Percentiles rank a stretch among this genome's conserved stretches.
Conservation (phyloP, 1,140 invertebrate species). For the Anthonomus grandis region DNA sequence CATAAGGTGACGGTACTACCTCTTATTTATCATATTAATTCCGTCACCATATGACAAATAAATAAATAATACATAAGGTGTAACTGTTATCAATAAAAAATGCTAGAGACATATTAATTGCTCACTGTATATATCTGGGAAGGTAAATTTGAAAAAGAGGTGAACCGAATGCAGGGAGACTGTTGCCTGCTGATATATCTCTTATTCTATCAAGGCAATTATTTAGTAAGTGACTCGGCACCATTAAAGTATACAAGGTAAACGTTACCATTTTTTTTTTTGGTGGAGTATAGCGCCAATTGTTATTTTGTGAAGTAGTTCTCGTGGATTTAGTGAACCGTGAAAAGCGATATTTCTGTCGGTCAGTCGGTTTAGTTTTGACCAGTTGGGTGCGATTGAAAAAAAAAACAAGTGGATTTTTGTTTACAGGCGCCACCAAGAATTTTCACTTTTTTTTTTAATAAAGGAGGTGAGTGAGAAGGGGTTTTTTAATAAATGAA, state of each 20-base stretch:
- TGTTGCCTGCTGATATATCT: constrained; percentile 29
- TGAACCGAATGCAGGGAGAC: constrained; percentile 24
- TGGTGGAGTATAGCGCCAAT: constrained; percentile 19
- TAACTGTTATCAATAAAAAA: background rate
- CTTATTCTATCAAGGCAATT: constrained; percentile 33
- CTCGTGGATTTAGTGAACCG: constrained; percentile 24
- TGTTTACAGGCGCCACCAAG: no score
- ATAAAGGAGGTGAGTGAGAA: no score
- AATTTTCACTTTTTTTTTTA: no score
- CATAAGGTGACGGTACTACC: no score
- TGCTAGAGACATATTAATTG: background rate
- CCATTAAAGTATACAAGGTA: constrained; percentile 34
- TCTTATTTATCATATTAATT: no score
- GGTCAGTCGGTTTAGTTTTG: no score
- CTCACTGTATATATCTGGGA: background rate
- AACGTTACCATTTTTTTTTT: constrained; percentile 30
- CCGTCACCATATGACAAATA: background rate
- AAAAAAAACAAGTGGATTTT: background rate
- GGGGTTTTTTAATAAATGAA: no score
- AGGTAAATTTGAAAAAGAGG: constrained; percentile 22
- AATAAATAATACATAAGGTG: background rate
- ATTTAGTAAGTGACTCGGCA: constrained; percentile 32
- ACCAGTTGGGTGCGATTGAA: background rate
- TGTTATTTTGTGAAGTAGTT: constrained; percentile 18
- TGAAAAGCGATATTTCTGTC: constrained; percentile 8